Evolutionary conservation across 2,888 invertebrate species (phyloP).

Genomic region (Himalopsyche kuldschensis): DNA sequence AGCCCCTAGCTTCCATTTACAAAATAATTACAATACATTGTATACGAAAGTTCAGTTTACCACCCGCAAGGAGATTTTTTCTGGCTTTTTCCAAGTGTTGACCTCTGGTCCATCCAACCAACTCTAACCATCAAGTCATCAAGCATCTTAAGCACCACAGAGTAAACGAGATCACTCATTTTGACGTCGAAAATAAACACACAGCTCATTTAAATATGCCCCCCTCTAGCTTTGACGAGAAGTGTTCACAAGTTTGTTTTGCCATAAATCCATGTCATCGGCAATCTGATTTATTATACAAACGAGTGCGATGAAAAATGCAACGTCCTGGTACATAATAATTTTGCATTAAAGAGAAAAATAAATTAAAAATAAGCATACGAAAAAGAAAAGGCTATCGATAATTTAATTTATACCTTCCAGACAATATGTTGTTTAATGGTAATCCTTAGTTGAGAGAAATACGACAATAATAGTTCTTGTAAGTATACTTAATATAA

Average conservation of each 20-base stretch:
- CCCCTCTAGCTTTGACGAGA: neutral
- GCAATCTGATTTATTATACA: too few species aligned
- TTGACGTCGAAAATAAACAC: conserved; percentile 34
- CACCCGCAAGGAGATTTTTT: neutral
- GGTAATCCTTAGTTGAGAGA: too few species aligned
- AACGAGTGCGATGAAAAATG: too few species aligned
- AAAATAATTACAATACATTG: neutral
- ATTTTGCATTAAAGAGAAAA: too few species aligned
- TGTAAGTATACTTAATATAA: too few species aligned
- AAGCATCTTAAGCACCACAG: conserved; percentile 1
- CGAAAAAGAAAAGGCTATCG: too few species aligned
- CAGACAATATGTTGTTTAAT: too few species aligned
- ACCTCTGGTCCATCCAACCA: neutral
- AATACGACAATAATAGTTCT: too few species aligned
- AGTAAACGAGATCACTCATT: conserved; percentile 31
- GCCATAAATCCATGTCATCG: neutral
- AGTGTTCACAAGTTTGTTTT: neutral
- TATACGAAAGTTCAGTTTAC: neutral
- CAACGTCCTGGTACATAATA: too few species aligned
- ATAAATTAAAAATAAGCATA: too few species aligned
- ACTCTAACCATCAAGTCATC: conserved; percentile 14
- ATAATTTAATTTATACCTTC: too few species aligned
- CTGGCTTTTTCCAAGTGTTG: neutral
- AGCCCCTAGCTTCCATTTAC: neutral
- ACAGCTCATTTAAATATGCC: conserved; percentile 27